Base-by-base conservation (phyloP, 2,888 invertebrate species). In the Rugalucina vietnamica region DNA sequence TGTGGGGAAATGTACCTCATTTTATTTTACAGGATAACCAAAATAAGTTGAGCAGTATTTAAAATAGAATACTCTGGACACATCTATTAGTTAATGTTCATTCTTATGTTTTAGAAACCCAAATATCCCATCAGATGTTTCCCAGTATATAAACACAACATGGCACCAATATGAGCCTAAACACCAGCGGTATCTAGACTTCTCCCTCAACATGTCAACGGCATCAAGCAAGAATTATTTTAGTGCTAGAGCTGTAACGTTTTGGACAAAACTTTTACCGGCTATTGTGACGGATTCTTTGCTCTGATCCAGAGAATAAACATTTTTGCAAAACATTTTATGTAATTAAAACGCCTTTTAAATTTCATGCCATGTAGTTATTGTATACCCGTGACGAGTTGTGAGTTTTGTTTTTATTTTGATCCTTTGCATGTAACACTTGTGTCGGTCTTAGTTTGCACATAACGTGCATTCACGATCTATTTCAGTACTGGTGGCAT, bases 161-260 rank as follows among this genome's bases (percentile, higher is more conserved):
- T 86, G 86, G 83, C 83, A 83, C 3, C 76, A 81, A 54, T 86
- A 81, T 50, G 70, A 76, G 21, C 27, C 60, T 24, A 29, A 50
- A 29, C 73, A 80, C 43, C 79, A 81, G 43, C 14, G 36, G 12
- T 86, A 81, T 49, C 71, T 86, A 27, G 34, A 79, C n/a, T 70
- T 86, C 24, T 71, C 80, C 27, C 10, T 78, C 0, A 27, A 54
- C 0, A 65, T 82, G 76, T 54, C 79, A 32, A 10, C 60, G 29
- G 29, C 60, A 3, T 49, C 37, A 0, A 74, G 79, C 14, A 76
- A 79, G 49, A 32, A 76, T 18, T 43, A 60, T 8, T 82, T 85
- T 60, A 34, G 79, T 39, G 34, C 79, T 5, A 29, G 70, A 18
- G 54, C 76, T 4, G 70, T 79, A 76, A 37, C 43, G 18, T 79